Conservation (phyloP, 2,113 vertebrate species). For the Oostethus manadensis region DNA sequence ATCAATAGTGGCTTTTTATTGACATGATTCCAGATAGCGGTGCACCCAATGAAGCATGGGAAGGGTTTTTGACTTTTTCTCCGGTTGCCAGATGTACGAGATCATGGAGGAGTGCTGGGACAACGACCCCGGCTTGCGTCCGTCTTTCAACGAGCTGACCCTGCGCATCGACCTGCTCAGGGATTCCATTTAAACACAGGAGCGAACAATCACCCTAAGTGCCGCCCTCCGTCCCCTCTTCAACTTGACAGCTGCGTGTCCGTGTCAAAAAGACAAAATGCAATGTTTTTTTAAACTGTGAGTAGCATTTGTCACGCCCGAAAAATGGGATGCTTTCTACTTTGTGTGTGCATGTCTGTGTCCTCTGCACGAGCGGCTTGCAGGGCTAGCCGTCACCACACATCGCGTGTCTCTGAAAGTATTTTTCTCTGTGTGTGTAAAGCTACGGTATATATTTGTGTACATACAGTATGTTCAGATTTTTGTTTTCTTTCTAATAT, state of each 20-base stretch:
- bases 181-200: constrained; percentile 73
- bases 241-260: not conserved
- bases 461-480: constrained; percentile 47
- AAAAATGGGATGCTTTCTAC: constrained; percentile 40
- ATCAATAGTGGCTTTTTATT: not conserved
- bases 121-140: constrained; percentile 76
- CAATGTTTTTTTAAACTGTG: constrained; percentile 22
- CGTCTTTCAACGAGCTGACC: constrained; percentile 83
- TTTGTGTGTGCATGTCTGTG: not conserved
- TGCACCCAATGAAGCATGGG: too few species aligned
- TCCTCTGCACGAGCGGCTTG: constrained; percentile 44
- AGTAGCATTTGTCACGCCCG: constrained; percentile 32
- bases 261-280: not conserved
- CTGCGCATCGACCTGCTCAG: constrained; percentile 82
- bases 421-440: constrained; percentile 48
- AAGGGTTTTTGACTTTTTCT: not conserved
- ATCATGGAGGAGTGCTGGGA: constrained; percentile 96
- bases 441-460: constrained; percentile 47
- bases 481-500: not conserved
- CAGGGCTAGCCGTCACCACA: constrained; percentile 58
- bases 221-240: constrained; percentile 5
- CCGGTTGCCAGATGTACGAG: constrained; percentile 75
- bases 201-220: constrained; percentile 33
- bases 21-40: not conserved
- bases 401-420: constrained; percentile 8